These are phyloP conservation scores for Callospermophilus lateralis DNA, from an alignment of 2,113 vertebrate genomes.

Conservation along the genomic window DNA sequence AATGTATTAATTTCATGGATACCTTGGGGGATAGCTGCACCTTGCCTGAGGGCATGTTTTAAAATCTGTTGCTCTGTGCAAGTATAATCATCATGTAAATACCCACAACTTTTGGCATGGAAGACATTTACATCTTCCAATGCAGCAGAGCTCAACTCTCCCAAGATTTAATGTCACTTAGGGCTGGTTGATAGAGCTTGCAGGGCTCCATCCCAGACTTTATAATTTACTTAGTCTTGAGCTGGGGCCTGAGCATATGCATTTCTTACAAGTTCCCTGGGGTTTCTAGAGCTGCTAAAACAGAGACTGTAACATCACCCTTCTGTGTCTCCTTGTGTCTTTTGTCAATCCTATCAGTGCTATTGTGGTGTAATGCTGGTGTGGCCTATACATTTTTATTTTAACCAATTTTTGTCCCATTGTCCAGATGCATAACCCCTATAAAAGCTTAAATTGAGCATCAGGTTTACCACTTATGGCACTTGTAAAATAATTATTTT, in stretches of 20 bases:
- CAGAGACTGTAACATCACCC: no score
- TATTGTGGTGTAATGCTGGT: background rate
- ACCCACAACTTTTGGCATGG: background rate
- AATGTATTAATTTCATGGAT: background rate
- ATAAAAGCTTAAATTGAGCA: background rate
- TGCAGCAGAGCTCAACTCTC: background rate
- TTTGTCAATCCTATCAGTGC: background rate
- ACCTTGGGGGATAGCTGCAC: no score
- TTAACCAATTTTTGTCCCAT: background rate
- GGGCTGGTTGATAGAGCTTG: background rate
- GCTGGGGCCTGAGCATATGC: background rate
- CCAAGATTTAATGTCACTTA: no score
- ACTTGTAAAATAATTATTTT: background rate
- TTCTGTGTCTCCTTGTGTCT: background rate
- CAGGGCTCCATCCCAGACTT: background rate
- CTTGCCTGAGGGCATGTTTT: background rate
- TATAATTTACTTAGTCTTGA: background rate
- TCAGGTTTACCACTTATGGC: no score
- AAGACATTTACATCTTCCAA: background rate
- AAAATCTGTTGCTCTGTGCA: no score
- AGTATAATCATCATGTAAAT: no score
- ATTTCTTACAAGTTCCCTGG: background rate
- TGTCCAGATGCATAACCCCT: background rate
- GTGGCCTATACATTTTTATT: background rate
- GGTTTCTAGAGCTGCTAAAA: background rate